Base-by-base conservation (phyloP, 92 coral and sea anemone species). In the Epizoanthus rinbou region DNA sequence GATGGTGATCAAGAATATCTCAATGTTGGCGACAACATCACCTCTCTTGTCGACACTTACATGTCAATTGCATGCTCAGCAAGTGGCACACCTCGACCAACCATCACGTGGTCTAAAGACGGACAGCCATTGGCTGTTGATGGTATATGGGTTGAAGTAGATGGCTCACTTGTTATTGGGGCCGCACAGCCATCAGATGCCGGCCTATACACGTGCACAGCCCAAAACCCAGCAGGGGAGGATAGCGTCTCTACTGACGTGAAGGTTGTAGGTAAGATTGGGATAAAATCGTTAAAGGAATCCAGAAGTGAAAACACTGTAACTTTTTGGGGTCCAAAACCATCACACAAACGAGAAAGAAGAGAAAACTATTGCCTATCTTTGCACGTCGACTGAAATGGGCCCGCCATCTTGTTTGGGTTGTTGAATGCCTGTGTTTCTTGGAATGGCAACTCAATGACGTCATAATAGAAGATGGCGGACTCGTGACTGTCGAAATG, bases 141-240 rank as follows among this genome's bases (percentile, higher is more conserved):
- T 65, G 70, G 70, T 28, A 25, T 65, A 6, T 65, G 70, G 70
- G 72, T 66, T 66, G 72, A 66, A 28, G 72, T 33, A 15, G 13
- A 66, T 16, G 75, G 75, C 22, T 66, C 72, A 24, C 72, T 66
- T 33, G 72, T 66, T 31, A 31, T 66, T 13, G 72, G 72, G 5
- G 33, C 72, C 2, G 72, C 47, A 11, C 43, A 66, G 47, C 22
- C 72, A 33, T 39, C 35, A 19, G 69, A 76, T 76, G 13, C 16
- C 53, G 81, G 81, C 18, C 69, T 57, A 37, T 76, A 76, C 81
- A 76, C 68, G 24, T 89, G 92, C 57, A 81, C 86, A 54, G 98
- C 92, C 60, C 80, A 19, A 19, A 93, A 86, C 82, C 63, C 76
- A 31, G 89, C 79, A 53, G 98, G 98, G n/a, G 79, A 82, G 80